phyloP scores from a whole-genome alignment of 2,113 vertebrate species.

The Pongo abelii region DNA sequence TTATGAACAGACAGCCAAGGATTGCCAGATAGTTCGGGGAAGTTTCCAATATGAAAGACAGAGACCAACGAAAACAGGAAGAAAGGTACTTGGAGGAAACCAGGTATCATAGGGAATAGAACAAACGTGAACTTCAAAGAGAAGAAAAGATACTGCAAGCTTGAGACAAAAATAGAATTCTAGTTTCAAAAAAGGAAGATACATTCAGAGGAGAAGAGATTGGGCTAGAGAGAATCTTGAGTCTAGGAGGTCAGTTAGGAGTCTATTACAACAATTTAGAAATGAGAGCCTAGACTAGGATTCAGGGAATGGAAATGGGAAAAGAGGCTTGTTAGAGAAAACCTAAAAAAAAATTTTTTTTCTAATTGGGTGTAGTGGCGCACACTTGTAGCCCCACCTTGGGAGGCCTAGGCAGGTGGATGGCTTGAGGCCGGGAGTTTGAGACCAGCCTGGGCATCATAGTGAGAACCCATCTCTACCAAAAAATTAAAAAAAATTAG shows the following conservation, averaged over 20 bases:
- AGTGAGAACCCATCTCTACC: too few species aligned
- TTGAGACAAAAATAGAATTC: constrained; percentile 4
- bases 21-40: not conserved
- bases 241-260: not conserved
- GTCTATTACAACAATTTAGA: not conserved
- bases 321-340: not conserved
- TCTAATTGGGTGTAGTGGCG: not conserved
- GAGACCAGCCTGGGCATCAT: too few species aligned
- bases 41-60: not conserved
- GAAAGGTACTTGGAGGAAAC: not conserved
- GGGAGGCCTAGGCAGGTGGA: too few species aligned
- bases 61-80: not conserved
- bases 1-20: not conserved
- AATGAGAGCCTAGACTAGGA: not conserved
- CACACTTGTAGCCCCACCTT: too few species aligned
- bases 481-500: too few species aligned
- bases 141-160: not conserved
- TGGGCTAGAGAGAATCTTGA: not conserved
- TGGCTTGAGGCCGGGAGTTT: too few species aligned
- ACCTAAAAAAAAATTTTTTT: not conserved
- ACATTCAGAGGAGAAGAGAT: not conserved
- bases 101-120: not conserved
- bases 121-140: not conserved
- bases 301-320: not conserved
- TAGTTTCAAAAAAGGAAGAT: not conserved